Percentiles rank a stretch among this genome's conserved stretches.
phyloP scores from a whole-genome alignment of 37 sponge, comb jelly and placozoan species.

The Oopsacas minuta region DNA sequence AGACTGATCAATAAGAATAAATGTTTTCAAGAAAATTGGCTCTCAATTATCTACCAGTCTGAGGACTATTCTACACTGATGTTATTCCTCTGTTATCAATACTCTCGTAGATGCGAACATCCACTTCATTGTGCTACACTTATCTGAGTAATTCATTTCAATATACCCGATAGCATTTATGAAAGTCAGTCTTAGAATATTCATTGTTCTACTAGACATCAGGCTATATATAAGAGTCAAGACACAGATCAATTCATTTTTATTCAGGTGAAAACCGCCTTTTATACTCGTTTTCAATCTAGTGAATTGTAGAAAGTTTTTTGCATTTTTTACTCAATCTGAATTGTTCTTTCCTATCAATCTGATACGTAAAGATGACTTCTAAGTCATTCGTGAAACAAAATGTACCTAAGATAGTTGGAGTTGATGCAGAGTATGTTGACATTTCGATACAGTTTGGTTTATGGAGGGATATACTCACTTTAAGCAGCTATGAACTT shows the following conservation, averaged over 20 bases:
- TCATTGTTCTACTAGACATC: not conserved
- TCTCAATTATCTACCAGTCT: too few species aligned
- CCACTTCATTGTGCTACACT: too few species aligned
- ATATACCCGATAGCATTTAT: not conserved
- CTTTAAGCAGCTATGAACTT: not conserved
- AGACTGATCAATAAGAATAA: too few species aligned
- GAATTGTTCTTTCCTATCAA: not conserved
- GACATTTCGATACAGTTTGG: slow-evolving; percentile 13
- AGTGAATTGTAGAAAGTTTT: not conserved
- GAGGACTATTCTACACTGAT: too few species aligned
- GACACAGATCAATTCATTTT: not conserved
- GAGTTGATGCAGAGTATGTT: not conserved
- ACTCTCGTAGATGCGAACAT: too few species aligned
- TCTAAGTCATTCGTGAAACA: not conserved
- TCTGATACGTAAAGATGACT: not conserved
- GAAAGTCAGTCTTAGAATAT: not conserved
- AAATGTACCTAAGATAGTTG: not conserved
- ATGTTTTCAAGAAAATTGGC: too few species aligned
- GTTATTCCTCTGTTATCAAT: too few species aligned
- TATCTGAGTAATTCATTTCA: too few species aligned
- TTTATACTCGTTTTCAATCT: not conserved
- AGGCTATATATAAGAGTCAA: not conserved
- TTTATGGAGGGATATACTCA: not conserved
- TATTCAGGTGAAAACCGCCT: not conserved
- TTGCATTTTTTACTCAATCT: not conserved